Base-by-base conservation (phyloP, 2,888 invertebrate species). In the Calameuta filiformis region DNA sequence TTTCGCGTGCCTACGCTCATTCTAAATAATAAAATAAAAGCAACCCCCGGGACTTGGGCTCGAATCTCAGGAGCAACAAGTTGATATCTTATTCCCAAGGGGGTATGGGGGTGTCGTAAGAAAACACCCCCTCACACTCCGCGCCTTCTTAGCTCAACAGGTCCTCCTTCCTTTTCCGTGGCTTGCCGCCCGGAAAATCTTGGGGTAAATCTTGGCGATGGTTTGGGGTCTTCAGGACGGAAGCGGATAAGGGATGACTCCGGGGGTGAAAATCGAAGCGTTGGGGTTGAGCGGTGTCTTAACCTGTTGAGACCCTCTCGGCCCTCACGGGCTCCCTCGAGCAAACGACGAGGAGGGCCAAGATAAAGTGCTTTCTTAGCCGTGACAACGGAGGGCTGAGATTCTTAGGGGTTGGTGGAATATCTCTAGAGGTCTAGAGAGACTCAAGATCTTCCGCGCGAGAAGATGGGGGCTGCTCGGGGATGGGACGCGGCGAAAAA, bases 351-450 rank as follows among this genome's bases (percentile, higher is more conserved):
- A 79, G 79, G 80, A 79, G 35, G 83, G 80, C 79, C 79, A 82
- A 87, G 88, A 87, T 86, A 89, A 88, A 90, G 88, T 87, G 87
- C 86, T 87, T 88, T 89, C 89, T 89, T 88, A 87, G 85, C 81
- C 75, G 77, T 80, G 35, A 68, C 75, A 68, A 71, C 76, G n/a
- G 35, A 73, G 80, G 31, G 35, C 34, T 69, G 69, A 69, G 69
- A 69, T 69, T 75, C 56, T 56, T 34, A 37, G 75, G 73, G 56
- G 71, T 69, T 35, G 75, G 69, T 37, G 73, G 68, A 40, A 76
- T 73, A 35, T 31, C 30, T n/a, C n/a, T 30, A 31, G 68, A 40
- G 33, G 11, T 40, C 75, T 73, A n/a, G 30, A 78, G 56, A 74
- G 35, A 31, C 30, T 56, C 75, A 81, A 79, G 80, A 83, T 78